Evolutionary conservation across 1,140 invertebrate genomes (phyloP).

Genomic region (Plutomurus gul): DNA sequence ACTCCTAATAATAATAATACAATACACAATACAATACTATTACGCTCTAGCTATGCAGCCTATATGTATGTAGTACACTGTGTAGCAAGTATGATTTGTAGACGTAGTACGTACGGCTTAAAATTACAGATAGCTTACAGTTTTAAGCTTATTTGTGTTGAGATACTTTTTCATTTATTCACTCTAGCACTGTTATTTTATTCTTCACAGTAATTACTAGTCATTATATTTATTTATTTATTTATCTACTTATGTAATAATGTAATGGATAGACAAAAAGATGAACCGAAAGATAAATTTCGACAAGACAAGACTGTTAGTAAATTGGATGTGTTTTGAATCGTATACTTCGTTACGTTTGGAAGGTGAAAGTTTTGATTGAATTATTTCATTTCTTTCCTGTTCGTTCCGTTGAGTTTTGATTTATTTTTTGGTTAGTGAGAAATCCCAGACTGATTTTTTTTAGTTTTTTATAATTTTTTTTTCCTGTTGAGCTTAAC

Average conservation of each 20-base stretch:
- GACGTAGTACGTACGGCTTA: no score
- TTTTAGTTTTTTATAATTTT: slow-evolving; percentile 18
- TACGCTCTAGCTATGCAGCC: no score
- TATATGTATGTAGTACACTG: no score
- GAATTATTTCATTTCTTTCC: not conserved
- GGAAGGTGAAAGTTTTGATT: slow-evolving; percentile 52
- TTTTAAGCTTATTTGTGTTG: no score
- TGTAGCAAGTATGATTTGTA: no score
- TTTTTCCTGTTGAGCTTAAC: slow-evolving; percentile 42
- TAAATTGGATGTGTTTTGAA: slow-evolving; percentile 54
- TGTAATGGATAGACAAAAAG: not conserved
- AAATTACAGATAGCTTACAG: no score
- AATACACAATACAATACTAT: no score
- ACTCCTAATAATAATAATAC: no score
- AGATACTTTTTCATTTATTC: no score
- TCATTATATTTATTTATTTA: not conserved
- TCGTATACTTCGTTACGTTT: slow-evolving; percentile 54
- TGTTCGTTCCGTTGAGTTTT: not conserved
- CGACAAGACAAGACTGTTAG: slow-evolving; percentile 18
- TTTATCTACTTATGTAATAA: not conserved
- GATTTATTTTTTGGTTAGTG: not conserved
- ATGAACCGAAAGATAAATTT: slow-evolving; percentile 5
- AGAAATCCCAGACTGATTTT: slow-evolving; percentile 11
- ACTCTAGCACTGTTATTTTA: no score
- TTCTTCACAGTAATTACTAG: no score